Conservation (phyloP, 2,888 invertebrate species). For the Calameuta filiformis region DNA sequence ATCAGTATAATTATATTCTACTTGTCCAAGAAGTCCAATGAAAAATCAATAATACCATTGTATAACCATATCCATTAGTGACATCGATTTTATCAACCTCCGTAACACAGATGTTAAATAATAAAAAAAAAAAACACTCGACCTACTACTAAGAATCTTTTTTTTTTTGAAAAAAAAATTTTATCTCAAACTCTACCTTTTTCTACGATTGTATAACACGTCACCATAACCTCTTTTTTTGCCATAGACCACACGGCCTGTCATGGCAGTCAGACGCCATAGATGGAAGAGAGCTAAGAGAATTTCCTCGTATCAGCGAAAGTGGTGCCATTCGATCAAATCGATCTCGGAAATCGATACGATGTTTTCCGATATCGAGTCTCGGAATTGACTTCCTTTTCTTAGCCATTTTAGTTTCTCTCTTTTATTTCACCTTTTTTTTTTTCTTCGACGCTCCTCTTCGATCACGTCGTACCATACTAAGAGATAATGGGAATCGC, state of each 20-base stretch:
- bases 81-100: background rate
- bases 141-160: background rate
- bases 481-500: background rate
- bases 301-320: constrained; percentile 55
- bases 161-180: background rate
- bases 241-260: constrained; percentile 39
- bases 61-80: background rate
- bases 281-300: constrained; percentile 42
- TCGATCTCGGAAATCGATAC: constrained; percentile 31
- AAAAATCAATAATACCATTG: background rate
- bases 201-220: constrained; percentile 40
- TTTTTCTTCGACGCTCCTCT: background rate
- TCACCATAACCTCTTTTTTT: constrained; percentile 43
- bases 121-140: background rate
- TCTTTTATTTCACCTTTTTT: background rate
- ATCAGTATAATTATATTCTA: background rate
- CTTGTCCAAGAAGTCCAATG: background rate
- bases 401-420: background rate
- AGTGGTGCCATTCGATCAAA: constrained; percentile 36
- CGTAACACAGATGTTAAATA: background rate
- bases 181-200: background rate
- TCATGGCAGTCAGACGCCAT: constrained; percentile 33
- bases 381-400: background rate
- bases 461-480: background rate
- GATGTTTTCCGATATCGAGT: constrained; percentile 1